Percentiles rank a stretch among this genome's conserved stretches.
Conservation (phyloP, 1,140 invertebrate species). For the Scaptomyza graminum region DNA sequence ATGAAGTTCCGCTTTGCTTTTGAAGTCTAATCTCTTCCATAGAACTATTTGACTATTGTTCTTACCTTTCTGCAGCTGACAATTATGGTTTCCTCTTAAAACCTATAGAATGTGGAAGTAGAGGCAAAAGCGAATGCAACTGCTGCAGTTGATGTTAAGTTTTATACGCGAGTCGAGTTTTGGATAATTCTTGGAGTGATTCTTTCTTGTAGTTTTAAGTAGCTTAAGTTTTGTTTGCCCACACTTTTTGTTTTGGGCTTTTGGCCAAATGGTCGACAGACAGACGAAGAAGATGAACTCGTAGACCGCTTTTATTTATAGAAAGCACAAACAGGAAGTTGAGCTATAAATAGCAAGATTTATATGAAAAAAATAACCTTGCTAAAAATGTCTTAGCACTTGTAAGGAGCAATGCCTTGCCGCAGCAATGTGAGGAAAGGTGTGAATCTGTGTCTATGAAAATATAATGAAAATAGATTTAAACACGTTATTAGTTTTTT, state of each 20-base stretch:
- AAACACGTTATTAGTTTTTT: too few species aligned
- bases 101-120: background rate
- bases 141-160: conserved; percentile 58
- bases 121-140: background rate
- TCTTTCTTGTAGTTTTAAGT: conserved; percentile 64
- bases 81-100: conserved; percentile 53
- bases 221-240: conserved; percentile 56
- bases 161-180: conserved; percentile 55
- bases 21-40: conserved; percentile 29
- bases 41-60: conserved; percentile 13
- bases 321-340: background rate
- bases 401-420: background rate
- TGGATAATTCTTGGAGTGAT: conserved; percentile 60
- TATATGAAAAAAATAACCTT: background rate
- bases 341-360: conserved; percentile 11
- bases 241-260: conserved; percentile 16
- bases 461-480: too few species aligned
- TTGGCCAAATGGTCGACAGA: background rate
- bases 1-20: conserved; percentile 9
- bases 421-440: too few species aligned
- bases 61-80: conserved; percentile 41
- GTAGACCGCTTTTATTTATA: conserved; percentile 18
- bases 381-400: background rate
- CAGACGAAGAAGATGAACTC: background rate
- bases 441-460: too few species aligned